Conservation (phyloP, 2,888 invertebrate genomes). For the Papilio demoleus region DNA sequence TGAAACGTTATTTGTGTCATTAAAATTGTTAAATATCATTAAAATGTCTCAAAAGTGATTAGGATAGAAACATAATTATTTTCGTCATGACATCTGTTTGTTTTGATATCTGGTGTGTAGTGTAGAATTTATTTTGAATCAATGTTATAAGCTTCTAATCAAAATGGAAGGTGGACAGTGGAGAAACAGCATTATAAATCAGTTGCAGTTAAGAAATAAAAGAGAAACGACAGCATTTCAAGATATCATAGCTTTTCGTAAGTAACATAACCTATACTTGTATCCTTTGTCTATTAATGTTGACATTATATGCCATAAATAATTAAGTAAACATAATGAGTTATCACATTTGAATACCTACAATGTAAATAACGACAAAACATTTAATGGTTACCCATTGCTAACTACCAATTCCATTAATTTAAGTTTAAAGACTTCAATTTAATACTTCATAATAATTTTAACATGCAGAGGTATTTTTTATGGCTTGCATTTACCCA, state of each 20-base stretch:
- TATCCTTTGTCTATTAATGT: conserved; percentile 31
- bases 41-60: not conserved
- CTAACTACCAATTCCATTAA: not conserved
- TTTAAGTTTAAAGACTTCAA: not conserved
- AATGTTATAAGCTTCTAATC: conserved; percentile 47
- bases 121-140: conserved; percentile 54
- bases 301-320: conserved; percentile 28
- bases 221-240: conserved; percentile 89
- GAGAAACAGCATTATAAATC: conserved; percentile 88
- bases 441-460: not conserved
- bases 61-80: not conserved
- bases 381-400: not conserved
- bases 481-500: not conserved
- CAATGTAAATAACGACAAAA: not conserved
- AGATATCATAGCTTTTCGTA: conserved; percentile 92
- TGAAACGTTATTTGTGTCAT: conserved; percentile 5
- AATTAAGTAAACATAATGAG: conserved; percentile 19
- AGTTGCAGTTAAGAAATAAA: conserved; percentile 89
- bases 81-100: conserved; percentile 71
- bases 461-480: not conserved
- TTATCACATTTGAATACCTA: conserved; percentile 15
- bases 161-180: conserved; percentile 83
- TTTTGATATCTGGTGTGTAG: conserved; percentile 63
- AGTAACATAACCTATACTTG: conserved; percentile 77
- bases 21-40: conserved; percentile 29